Percentiles rank a stretch among this genome's conserved stretches.
Evolutionary conservation across 2,113 vertebrate species (phyloP).

Genomic region (Psilopogon haemacephalus): DNA sequence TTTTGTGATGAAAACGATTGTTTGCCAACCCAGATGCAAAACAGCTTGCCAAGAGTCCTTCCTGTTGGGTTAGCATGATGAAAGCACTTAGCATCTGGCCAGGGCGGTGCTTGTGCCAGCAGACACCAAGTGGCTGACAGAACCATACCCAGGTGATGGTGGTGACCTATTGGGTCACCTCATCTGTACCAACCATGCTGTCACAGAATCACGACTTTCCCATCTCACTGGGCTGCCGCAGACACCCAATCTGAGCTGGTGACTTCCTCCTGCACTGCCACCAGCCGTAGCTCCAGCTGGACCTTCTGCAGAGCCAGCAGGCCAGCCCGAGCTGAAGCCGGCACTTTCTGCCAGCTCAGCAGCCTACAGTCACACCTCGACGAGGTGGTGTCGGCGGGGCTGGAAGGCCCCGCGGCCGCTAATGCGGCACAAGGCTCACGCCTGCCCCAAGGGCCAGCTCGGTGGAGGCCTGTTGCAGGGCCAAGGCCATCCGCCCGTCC

Average conservation of each 20-base stretch:
- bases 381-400: background rate
- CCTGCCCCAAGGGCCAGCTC: background rate
- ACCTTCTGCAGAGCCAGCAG: background rate
- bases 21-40: too few relatives aligned
- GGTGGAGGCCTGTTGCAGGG: too few relatives aligned
- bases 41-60: rapidly evolving
- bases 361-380: background rate
- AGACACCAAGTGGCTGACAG: too few relatives aligned
- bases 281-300: background rate
- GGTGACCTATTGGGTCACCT: rapidly evolving
- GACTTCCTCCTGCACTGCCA: rapidly evolving
- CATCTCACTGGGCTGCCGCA: rapidly evolving
- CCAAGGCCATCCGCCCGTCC: rapidly evolving
- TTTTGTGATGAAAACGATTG: rapidly evolving
- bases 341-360: too few relatives aligned
- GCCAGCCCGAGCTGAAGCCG: too few relatives aligned
- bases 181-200: rapidly evolving
- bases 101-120: background rate
- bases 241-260: rapidly evolving
- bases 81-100: rapidly evolving
- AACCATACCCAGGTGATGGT: rapidly evolving
- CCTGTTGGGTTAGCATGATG: rapidly evolving
- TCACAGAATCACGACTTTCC: too few relatives aligned
- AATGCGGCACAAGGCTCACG: background rate
- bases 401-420: background rate